Conservation (phyloP, 2,888 invertebrate species). For the Oligia latruncula region DNA sequence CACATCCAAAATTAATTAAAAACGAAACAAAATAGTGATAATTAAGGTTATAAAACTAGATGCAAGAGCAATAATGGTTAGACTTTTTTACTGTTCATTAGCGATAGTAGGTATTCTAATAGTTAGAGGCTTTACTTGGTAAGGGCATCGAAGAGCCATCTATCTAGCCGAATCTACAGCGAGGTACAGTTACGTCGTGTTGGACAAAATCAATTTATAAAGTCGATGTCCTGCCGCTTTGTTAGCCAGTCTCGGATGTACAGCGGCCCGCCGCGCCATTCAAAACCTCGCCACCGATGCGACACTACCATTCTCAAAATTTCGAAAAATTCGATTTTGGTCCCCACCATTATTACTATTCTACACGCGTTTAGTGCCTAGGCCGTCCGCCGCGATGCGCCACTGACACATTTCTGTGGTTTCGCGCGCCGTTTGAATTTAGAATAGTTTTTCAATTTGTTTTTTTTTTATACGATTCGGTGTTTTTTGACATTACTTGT, state of each 20-base stretch:
- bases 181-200: conserved; percentile 84
- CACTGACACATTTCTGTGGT: conserved; percentile 89
- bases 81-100: conserved; percentile 17
- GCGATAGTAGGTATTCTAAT: conserved; percentile 30
- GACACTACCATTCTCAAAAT: conserved; percentile 84
- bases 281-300: conserved; percentile 83
- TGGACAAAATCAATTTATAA: conserved; percentile 88
- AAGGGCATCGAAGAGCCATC: conserved; percentile 63
- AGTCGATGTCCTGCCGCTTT: conserved; percentile 88
- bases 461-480: conserved; percentile 79
- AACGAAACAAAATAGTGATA: conserved; percentile 14
- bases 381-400: conserved; percentile 86
- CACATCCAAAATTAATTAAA: not conserved
- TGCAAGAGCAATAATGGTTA: conserved; percentile 9
- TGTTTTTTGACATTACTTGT: conserved; percentile 78
- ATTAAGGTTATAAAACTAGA: conserved; percentile 13
- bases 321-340: conserved; percentile 81
- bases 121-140: conserved; percentile 24
- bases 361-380: conserved; percentile 83
- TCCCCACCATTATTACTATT: conserved; percentile 80
- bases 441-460: conserved; percentile 82
- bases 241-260: conserved; percentile 83
- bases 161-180: conserved; percentile 68
- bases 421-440: conserved; percentile 88
- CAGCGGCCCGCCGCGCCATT: conserved; percentile 83